Base-by-base conservation (phyloP, 1,140 invertebrate species). In the Bombyx mori region DNA sequence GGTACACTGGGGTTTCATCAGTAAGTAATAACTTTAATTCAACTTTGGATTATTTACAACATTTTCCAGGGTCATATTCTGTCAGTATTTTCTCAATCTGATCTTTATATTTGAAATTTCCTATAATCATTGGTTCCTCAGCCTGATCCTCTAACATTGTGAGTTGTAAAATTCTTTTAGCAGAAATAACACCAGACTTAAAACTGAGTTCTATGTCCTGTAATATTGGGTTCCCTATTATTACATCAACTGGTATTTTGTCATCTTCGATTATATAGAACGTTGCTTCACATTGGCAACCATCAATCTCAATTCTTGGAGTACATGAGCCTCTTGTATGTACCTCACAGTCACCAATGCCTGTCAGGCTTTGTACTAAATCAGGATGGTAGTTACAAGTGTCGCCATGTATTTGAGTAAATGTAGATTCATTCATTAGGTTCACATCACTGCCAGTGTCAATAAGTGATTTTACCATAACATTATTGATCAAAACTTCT, bases 11-110 rank as follows among this genome's bases (percentile, higher is more conserved):
- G 18, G 57, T 51, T 22, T 80, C 60, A 44, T 69, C 61, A 4
- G 50, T 58, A 1, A 77, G 58, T 35, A 64, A 43, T 12, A 80
- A 69, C 22, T 67, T 62, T 49, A 77, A 66, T 52, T 73, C 63
- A 5, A 63, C 52, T 1, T 56, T 56, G 2, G 45, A 18, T 42
- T 61, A 44, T 44, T 62, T 62, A n/a, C 3, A 55, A 8, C 50
- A 12, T 7, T 56, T 45, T 18, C 26, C 53, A 22, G 57, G 47
- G 3, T 52, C 52, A 45, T 60, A 66, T 22, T 58, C 54, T 44
- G 52, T 9, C 12, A 44, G 44, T 44, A 60, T 55, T 42, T 54
- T 57, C n/a, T 57, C 18, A 44, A 65, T 59, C 42, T 58, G 8
- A 18, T 56, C 57, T 42, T 42, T 57, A 35, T 46, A 52, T 52